Conservation (phyloP, 2,113 vertebrate genomes). For the Cyphotilapia sp. region DNA sequence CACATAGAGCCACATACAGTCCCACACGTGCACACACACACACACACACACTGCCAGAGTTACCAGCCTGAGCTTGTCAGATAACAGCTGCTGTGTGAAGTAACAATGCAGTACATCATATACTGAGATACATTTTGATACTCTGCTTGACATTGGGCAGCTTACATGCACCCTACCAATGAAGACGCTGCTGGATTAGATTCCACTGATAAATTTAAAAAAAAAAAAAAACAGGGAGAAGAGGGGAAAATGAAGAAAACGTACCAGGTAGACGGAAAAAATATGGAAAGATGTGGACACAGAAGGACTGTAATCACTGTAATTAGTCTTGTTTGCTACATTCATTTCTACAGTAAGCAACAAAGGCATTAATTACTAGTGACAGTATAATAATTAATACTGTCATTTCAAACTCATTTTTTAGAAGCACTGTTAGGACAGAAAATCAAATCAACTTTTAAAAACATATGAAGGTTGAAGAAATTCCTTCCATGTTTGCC, state of each 20-base stretch:
- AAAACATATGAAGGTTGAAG: neutral
- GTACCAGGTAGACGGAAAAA: neutral
- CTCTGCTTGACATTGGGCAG: neutral
- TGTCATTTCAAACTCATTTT: neutral
- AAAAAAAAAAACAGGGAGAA: neutral
- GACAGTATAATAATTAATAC: neutral
- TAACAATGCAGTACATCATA: neutral
- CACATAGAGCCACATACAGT: neutral
- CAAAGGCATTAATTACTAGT: neutral
- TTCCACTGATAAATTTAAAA: neutral
- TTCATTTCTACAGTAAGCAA: neutral
- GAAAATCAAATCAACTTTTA: neutral
- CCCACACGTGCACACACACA: neutral
- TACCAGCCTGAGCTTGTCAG: neutral
- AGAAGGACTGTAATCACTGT: neutral
- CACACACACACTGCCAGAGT: neutral
- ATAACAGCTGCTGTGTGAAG: neutral
- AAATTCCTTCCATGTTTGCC: neutral
- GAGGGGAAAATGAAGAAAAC: neutral
- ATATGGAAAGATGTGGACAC: neutral
- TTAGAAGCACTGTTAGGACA: neutral
- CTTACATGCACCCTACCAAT: neutral
- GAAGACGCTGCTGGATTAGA: conserved; percentile 5
- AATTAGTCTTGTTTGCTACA: neutral
- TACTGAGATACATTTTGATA: neutral